These are phyloP conservation scores for Conistra vaccinii DNA, from an alignment of 2,888 invertebrate species.

Conservation along the genomic window DNA sequence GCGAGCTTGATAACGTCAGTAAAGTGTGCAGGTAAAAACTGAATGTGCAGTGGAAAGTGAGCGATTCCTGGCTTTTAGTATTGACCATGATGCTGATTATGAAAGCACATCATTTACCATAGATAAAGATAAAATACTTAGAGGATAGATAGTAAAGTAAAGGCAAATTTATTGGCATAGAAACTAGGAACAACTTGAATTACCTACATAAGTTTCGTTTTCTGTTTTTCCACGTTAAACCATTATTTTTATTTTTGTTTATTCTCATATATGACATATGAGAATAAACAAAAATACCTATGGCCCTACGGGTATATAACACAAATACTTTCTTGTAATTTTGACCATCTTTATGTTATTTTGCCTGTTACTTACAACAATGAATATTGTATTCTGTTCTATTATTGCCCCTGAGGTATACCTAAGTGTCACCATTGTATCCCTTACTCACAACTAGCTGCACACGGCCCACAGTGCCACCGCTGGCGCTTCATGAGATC, in stretches of 20 bases:
- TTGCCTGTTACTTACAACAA: not conserved
- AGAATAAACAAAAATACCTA: too few relatives aligned
- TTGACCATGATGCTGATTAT: not conserved
- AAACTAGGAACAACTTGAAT: too few relatives aligned
- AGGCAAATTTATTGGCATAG: not conserved
- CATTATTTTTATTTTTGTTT: not conserved
- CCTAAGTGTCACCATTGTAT: not conserved
- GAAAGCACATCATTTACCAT: not conserved
- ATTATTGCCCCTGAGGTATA: not conserved
- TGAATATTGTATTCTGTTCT: not conserved
- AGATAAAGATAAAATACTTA: not conserved
- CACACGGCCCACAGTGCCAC: not conserved
- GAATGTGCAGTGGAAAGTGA: not conserved
- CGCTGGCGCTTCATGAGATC: conserved; percentile 6
- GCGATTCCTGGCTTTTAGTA: not conserved
- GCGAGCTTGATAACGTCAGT: not conserved
- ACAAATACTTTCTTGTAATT: not conserved
- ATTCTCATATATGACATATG: too few relatives aligned
- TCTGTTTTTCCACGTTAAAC: not conserved
- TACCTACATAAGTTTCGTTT: not conserved
- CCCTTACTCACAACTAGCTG: not conserved
- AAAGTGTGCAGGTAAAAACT: not conserved
- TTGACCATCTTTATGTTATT: not conserved
- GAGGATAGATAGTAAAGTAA: too few relatives aligned
- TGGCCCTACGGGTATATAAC: not conserved